Evolutionary conservation across 2,797 vertebrate species (phyloP), one percentile per base, ranked within the genome.

Genomic region (Anguilla anguilla): DNA sequence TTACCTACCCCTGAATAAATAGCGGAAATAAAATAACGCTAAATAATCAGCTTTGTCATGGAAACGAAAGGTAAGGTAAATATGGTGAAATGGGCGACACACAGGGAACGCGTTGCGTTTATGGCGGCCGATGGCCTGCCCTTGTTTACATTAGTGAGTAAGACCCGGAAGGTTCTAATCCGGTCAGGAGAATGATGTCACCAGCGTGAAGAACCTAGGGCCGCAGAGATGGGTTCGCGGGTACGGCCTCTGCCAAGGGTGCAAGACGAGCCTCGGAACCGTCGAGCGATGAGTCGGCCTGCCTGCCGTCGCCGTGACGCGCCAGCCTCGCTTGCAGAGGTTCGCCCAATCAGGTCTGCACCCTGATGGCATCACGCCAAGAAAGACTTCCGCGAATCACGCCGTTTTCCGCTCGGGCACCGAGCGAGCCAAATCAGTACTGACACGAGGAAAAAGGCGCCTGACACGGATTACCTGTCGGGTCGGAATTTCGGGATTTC

Each of bases 381-480:
- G 74, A 83, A 81, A 83, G 81, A 85, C 69, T 77, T 53, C 61
- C 31, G 35, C 81, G 67, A 51, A n/a, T n/a, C 77, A 84, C 69
- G 87, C 49, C 89, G 86, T 86, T 88, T 53, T 46, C 59, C n/a
- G 39, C 77, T 87, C 64, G 83, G 49, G 64, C 43, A 49, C 83
- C 51, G 89, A 85, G 77, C 35, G 88, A 88, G 84, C 84, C 87
- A 87, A 13, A 22, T 3, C 46, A 69, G 61, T 49, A 79, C 85
- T 5, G 6, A 51, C 51, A 51, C 51, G 6, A 89, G 85, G 77
- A 59, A 49, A 59, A 88, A 87, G 88, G 90, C 84, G 84, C 53
- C 53, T 79, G 87, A 72, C n/a, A 87, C 83, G 28, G 79, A 89
- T 91, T 85, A 91, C 88, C 82, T 82, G 90, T 53, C 3, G 35